Evolutionary conservation across 92 coral and sea anemone species (phyloP), one percentile per base, ranked within the genome.

Genomic region (Palythoa grandis): DNA sequence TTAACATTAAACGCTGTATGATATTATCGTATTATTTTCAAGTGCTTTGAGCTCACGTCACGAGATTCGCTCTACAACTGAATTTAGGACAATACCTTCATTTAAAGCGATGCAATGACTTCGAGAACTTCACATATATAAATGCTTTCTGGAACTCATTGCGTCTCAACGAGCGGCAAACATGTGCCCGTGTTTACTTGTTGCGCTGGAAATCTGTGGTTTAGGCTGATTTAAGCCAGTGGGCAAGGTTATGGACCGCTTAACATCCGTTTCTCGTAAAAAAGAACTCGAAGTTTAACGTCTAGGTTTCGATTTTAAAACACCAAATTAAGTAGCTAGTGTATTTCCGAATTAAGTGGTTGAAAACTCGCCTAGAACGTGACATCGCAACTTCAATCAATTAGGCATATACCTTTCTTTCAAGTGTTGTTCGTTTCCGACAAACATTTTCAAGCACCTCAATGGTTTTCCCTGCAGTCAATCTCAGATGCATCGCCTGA

Each of bases 1-100:
- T 77, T 71, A 91, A 91, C 94, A 94, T 88, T 90, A 92, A 91
- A 66, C 85, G 86, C 83, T 39, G 72, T 87, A 61, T 94, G 90
- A 92, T 87, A 87, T 48, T 92, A 93, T 93, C 92, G 80, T 87
- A 94, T 90, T 94, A 92, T 88, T 68, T 88, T 87, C 85, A 88
- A 83, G 83, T 82, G 48, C 78, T 83, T 39, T 40, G 50, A 73
- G 74, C 35, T 50, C 70, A 60, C 79, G 93, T 94, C 98, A 94
- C 95, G 95, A 92, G 85, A 90, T 86, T 76, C 77, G 75, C 88
- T 38, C 67, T 69, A 88, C 66, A 70, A 89, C 89, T 74, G 67
- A 57, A 38, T 48, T 23, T 25, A 67, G 65, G 52, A 67, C 85
- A 66, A 80, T 65, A 25, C 56, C 10, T 63, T 37, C 15, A 1